A percentile compares a stretch with the other conserved stretches of the same genome.
Evolutionary conservation across 2,888 invertebrate genomes (phyloP).

Genomic region (Nyleta sp.): DNA sequence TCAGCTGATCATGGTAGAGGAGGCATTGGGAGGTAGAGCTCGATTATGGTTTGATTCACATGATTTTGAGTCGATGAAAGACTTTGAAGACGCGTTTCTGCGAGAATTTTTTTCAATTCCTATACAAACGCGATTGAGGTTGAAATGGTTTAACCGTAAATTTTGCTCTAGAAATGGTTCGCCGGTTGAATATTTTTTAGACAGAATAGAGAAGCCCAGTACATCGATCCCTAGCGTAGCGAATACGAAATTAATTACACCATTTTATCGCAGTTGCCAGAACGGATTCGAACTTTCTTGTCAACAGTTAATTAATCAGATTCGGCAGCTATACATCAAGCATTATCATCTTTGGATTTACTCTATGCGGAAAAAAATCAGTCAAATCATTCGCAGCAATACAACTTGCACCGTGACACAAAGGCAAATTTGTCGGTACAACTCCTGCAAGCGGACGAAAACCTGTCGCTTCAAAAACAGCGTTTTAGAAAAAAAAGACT

Average conservation of each 20-base stretch:
- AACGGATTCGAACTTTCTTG: background rate
- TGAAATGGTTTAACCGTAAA: constrained; percentile 3
- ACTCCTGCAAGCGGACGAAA: too few relatives aligned
- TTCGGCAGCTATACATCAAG: background rate
- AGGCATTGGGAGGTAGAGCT: background rate
- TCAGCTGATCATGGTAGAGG: background rate
- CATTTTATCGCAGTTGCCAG: constrained; percentile 35
- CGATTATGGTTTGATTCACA: background rate
- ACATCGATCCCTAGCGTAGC: constrained; percentile 24
- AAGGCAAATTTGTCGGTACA: background rate
- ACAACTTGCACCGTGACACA: too few relatives aligned
- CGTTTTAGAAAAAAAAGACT: too few relatives aligned
- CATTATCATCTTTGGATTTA: background rate
- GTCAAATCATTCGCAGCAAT: too few relatives aligned
- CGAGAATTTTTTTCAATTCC: background rate
- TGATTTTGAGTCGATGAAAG: too few relatives aligned
- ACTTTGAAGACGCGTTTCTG: too few relatives aligned
- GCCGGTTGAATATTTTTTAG: constrained; percentile 1
- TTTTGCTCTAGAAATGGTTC: background rate
- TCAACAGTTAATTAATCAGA: background rate
- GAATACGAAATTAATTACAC: constrained; percentile 9
- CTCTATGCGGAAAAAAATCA: background rate
- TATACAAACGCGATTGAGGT: background rate
- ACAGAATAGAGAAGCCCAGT: background rate
- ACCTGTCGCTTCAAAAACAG: too few relatives aligned